A percentile compares a stretch with the other conserved stretches of the same genome.
Evolutionary conservation across 2,113 vertebrate species (phyloP).

Genomic region (Sisor rabdophorus): DNA sequence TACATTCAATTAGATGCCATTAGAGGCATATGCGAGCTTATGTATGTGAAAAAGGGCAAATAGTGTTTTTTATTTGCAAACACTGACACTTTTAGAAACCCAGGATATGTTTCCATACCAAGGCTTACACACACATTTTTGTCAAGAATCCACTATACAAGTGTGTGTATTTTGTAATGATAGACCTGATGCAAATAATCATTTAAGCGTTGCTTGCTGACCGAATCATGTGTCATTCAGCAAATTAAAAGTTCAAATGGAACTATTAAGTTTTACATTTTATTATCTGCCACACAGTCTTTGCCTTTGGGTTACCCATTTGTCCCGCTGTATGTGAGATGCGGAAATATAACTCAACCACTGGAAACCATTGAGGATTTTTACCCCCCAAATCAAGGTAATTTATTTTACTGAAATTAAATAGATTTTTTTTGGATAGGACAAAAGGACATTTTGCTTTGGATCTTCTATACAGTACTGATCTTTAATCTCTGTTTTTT

Average conservation of each 20-base stretch:
- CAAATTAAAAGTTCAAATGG: background rate
- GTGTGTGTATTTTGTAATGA: background rate
- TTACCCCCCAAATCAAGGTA: background rate
- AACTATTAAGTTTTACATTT: background rate
- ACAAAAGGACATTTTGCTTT: background rate
- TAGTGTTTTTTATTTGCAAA: too few species aligned
- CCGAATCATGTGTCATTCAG: background rate
- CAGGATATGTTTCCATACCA: too few species aligned
- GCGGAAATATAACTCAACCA: background rate
- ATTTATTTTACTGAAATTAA: background rate
- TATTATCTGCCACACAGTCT: background rate
- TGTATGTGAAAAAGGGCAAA: background rate
- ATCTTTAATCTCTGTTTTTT: background rate
- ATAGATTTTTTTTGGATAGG: background rate
- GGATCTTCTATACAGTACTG: background rate
- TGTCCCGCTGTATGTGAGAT: background rate
- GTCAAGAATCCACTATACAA: too few species aligned
- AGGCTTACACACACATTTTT: too few species aligned
- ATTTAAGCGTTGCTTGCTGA: background rate
- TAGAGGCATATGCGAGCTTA: background rate
- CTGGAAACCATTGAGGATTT: rapidly evolving
- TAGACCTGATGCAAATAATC: background rate
- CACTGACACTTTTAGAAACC: too few species aligned
- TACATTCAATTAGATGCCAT: background rate
- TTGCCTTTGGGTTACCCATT: rapidly evolving